These are phyloP conservation scores for Brachionichthys hirsutus DNA, from an alignment of 2,113 vertebrate species.

Conservation along the genomic window DNA sequence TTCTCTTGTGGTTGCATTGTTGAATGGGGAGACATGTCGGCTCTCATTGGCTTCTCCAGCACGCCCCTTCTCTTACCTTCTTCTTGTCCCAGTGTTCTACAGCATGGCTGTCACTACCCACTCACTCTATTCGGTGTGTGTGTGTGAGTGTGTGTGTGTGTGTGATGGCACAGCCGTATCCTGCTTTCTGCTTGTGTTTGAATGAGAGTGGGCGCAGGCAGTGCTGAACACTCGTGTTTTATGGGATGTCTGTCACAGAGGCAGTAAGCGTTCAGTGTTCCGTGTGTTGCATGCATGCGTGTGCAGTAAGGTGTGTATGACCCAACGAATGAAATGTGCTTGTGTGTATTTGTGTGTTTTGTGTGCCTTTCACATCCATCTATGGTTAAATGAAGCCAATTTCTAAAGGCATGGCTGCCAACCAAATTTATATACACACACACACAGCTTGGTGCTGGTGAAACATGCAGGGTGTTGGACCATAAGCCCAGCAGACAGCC, in stretches of 20 bases:
- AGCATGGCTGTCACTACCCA: constrained; percentile 40
- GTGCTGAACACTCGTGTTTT: neutral
- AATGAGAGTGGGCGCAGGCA: constrained; percentile 26
- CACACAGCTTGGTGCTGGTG: neutral
- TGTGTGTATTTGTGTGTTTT: constrained; percentile 12
- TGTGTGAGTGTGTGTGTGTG: constrained; percentile 21
- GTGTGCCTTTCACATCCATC: neutral
- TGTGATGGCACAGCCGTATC: constrained; percentile 17
- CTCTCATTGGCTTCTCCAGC: constrained; percentile 48
- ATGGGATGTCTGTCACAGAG: constrained; percentile 13
- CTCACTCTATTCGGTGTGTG: constrained; percentile 24
- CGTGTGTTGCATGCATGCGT: neutral
- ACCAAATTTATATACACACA: neutral
- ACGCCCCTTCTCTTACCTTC: constrained; percentile 17
- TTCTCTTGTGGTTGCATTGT: constrained; percentile 16
- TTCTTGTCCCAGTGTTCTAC: constrained; percentile 26
- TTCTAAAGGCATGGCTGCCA: constrained; percentile 8
- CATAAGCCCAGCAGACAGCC: neutral
- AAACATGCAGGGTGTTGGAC: neutral
- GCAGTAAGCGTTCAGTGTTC: neutral
- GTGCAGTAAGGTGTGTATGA: neutral
- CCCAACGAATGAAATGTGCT: neutral
- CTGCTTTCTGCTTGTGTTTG: constrained; percentile 11
- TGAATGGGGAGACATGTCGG: constrained; percentile 36
- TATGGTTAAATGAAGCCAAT: neutral